A percentile compares a stretch with the other conserved stretches of the same genome.
Conservation (phyloP, 2,113 vertebrate genomes). For the Ameiurus melas region DNA sequence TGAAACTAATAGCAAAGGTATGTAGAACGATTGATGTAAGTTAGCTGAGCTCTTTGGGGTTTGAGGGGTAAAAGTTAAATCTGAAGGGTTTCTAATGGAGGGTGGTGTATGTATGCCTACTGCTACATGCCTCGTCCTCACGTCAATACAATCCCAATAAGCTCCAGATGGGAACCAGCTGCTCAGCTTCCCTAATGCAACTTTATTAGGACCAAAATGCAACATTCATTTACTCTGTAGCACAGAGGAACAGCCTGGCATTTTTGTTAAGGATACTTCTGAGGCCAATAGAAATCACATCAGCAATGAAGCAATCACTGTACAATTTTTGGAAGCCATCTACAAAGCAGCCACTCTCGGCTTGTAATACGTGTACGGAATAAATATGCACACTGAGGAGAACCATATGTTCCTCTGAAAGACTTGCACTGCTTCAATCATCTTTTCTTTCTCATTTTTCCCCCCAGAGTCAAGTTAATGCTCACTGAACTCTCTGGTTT, state of each 20-base stretch:
- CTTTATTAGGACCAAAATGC: conserved; percentile 58
- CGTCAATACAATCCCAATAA: conserved; percentile 42
- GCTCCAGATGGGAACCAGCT: conserved; percentile 59
- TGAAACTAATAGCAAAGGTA: not conserved
- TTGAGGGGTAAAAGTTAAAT: not conserved
- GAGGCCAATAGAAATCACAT: conserved; percentile 61
- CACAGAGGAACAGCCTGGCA: conserved; percentile 48
- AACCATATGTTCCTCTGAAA: conserved; percentile 55
- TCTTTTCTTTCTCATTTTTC: conserved; percentile 33
- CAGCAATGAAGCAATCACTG: conserved; percentile 60
- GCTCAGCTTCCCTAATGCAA: conserved; percentile 54
- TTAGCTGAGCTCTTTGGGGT: not conserved
- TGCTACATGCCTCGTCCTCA: conserved; percentile 6
- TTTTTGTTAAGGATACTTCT: conserved; percentile 58
- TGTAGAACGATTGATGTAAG: not conserved
- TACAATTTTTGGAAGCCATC: conserved; percentile 56
- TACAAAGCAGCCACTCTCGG: conserved; percentile 56
- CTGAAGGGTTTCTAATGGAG: conserved; percentile 29
- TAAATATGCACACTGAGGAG: conserved; percentile 55
- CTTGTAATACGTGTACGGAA: conserved; percentile 56
- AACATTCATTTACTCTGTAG: conserved; percentile 59
- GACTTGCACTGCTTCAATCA: conserved; percentile 36
- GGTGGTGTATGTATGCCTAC: conserved; percentile 6
- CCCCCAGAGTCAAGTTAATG: conserved; percentile 29
- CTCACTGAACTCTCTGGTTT: conserved; percentile 26